phyloP scores from a whole-genome alignment of 2,888 invertebrate species.

The Invenusta paracnida region DNA sequence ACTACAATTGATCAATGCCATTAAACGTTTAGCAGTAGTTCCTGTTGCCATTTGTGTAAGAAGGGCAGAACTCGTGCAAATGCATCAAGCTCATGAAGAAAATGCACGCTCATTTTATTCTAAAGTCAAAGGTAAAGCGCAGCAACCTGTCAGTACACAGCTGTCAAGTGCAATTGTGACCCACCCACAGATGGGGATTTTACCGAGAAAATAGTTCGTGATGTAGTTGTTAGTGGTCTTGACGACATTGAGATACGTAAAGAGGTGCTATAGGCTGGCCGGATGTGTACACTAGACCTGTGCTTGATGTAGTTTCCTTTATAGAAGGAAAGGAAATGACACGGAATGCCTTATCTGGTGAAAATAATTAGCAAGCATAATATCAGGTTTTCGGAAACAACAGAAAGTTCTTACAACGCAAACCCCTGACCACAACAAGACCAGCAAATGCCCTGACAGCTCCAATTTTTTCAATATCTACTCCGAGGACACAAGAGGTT shows the following conservation, averaged over 20 bases:
- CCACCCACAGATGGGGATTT: too few relatives aligned
- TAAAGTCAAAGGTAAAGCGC: too few relatives aligned
- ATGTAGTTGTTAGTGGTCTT: not conserved
- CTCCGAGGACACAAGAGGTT: not conserved
- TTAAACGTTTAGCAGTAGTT: too few relatives aligned
- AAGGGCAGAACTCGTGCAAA: not conserved
- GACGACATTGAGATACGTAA: not conserved
- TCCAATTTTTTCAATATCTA: not conserved
- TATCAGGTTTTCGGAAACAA: not conserved
- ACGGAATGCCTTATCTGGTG: not conserved
- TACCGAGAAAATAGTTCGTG: too few relatives aligned
- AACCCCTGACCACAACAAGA: not conserved
- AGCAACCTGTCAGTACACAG: too few relatives aligned
- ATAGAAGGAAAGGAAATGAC: conserved; percentile 16
- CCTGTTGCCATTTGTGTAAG: not conserved
- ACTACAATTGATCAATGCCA: not conserved
- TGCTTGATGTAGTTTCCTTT: not conserved
- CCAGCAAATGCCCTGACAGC: not conserved
- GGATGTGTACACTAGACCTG: not conserved
- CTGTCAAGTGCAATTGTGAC: too few relatives aligned
- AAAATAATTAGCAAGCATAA: not conserved
- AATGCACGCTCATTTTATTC: not conserved
- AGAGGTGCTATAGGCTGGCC: not conserved
- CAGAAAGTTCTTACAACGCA: not conserved
- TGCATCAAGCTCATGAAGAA: not conserved